phyloP scores from a whole-genome alignment of 2,888 invertebrate genomes.

The Campoplex capitator region DNA sequence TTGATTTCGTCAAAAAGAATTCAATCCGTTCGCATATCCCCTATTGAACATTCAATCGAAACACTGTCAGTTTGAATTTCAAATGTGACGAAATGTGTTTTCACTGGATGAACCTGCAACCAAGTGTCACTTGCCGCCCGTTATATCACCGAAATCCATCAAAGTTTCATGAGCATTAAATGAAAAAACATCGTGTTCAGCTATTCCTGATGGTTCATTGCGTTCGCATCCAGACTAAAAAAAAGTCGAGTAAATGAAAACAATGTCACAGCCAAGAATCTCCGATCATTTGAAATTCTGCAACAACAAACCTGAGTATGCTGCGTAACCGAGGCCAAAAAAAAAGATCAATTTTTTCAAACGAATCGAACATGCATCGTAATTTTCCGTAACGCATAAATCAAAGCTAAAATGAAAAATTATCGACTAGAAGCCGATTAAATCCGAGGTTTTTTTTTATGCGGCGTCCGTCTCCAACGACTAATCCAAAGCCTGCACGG shows the following conservation, averaged over 20 bases:
- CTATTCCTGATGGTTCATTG: too few relatives aligned
- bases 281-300: not conserved
- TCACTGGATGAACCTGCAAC: not conserved
- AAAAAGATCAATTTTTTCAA: not conserved
- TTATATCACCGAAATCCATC: not conserved
- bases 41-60: not conserved
- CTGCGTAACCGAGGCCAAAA: too few relatives aligned
- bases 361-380: not conserved
- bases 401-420: slow-evolving; percentile 17
- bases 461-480: slow-evolving; percentile 4
- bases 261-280: too few relatives aligned
- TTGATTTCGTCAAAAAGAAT: too few relatives aligned
- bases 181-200: too few relatives aligned
- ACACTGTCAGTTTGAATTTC: not conserved
- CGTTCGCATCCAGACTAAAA: not conserved
- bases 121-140: not conserved
- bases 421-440: slow-evolving; percentile 17
- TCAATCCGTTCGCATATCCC: not conserved
- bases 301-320: not conserved
- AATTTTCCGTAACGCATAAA: not conserved
- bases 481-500: slow-evolving; percentile 21
- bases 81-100: not conserved
- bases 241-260: not conserved
- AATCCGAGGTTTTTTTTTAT: not conserved
- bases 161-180: not conserved